These are phyloP conservation scores for Choreutis nemorana DNA, from an alignment of 2,888 invertebrate species.

Conservation along the genomic window DNA sequence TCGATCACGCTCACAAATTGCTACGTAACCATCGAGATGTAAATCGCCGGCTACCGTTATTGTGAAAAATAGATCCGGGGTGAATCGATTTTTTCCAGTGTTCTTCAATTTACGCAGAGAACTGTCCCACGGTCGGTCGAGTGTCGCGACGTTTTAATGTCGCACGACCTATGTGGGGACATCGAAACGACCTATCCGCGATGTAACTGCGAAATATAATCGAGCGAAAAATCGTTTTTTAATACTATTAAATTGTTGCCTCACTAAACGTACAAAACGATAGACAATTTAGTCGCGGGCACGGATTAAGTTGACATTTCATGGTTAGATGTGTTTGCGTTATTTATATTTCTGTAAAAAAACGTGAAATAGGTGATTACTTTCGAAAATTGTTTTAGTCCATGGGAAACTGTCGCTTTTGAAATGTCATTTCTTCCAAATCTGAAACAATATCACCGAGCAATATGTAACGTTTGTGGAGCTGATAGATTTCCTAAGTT, in stretches of 20 bases:
- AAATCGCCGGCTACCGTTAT: constrained; percentile 61
- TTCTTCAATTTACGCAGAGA: constrained; percentile 49
- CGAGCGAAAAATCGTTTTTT: constrained; percentile 40
- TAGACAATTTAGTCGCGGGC: too few relatives aligned
- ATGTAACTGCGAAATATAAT: constrained; percentile 33
- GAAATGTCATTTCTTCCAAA: too few relatives aligned
- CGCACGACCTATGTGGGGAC: constrained; percentile 15
- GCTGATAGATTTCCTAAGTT: too few relatives aligned
- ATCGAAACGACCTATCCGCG: constrained; percentile 30
- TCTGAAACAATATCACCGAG: too few relatives aligned
- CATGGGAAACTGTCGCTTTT: too few relatives aligned
- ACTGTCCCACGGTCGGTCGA: constrained; percentile 45
- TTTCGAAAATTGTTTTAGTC: too few relatives aligned
- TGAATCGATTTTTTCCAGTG: constrained; percentile 57
- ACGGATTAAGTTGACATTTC: too few relatives aligned
- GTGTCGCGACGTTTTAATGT: constrained; percentile 16
- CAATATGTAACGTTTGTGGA: too few relatives aligned
- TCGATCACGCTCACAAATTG: constrained; percentile 61
- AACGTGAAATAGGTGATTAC: too few relatives aligned
- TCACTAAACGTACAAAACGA: constrained; percentile 26
- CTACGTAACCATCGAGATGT: constrained; percentile 57
- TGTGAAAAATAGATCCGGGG: constrained; percentile 56
- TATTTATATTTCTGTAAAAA: too few relatives aligned
- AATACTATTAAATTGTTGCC: constrained; percentile 34
- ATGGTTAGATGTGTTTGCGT: too few relatives aligned